Base-by-base conservation (phyloP, 2,797 vertebrate species). In the Anomalospiza imberbis region DNA sequence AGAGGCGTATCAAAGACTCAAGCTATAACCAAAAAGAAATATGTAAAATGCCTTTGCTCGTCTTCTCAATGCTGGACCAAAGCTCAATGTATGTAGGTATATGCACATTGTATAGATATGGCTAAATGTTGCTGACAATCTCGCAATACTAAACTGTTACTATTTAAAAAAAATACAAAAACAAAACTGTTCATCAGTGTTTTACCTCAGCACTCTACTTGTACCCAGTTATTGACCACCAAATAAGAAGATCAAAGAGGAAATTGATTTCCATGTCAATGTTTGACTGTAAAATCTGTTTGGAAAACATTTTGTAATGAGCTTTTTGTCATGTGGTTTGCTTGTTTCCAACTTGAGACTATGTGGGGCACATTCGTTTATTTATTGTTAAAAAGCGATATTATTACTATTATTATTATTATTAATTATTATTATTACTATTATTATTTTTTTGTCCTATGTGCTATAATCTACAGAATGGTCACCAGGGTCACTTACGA, bases 121-220 rank as follows among this genome's bases (percentile, higher is more conserved):
- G 98, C 98, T 99, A 98, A 98, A 99, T 98, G 98, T 98, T 98
- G 98, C 98, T 99, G 99, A 99, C 99, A 99, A 99, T 99, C 99
- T 99, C 94, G 98, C 98, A 99, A 98, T 98, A 98, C 96, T 98
- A 98, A 98, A 98, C 98, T 98, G 97, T 98, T 98, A 98, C 95
- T 98, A 98, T 97, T 96, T 83, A 95, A 96, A 97, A 92, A 74
- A 90, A 53, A 93, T 95, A 97, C 98, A 98, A 97, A 96, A 98
- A 98, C 88, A 87, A 97, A 98, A 97, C 97, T 98, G 93, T 97
- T 98, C 97, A 98, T 98, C 97, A 98, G 95, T 98, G 98, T 97
- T 98, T 99, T 99, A 99, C 98, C 98, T 99, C 98, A 99, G 98
- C 98, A 98, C 98, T 98, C 98, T 98, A 97, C 98, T 98, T 97